phyloP scores from a whole-genome alignment of 2,113 vertebrate species.

The Dryoscopus gambensis region DNA sequence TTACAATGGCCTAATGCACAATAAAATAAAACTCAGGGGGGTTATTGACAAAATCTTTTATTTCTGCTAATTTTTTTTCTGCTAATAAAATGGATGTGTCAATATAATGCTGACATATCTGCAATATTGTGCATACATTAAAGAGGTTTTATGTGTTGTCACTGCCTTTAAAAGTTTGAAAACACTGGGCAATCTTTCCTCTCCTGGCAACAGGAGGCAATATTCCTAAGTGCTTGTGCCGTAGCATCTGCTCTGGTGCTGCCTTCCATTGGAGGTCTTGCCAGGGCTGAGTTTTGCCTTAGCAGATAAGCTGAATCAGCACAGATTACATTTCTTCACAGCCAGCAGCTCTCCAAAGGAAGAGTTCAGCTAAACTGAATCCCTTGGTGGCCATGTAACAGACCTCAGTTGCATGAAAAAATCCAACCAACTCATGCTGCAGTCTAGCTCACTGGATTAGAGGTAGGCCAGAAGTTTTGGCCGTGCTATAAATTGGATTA shows the following conservation, averaged over 20 bases:
- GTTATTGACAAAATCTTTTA: neutral
- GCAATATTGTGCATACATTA: conserved; percentile 3
- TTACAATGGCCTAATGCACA: neutral
- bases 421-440: neutral
- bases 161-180: neutral
- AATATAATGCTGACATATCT: neutral
- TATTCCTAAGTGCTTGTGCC: conserved; percentile 36
- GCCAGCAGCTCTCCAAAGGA: neutral
- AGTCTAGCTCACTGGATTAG: neutral
- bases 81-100: neutral
- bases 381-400: accelerated
- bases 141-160: neutral
- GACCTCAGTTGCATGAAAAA: neutral
- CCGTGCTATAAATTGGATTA: neutral
- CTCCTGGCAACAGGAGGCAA: conserved; percentile 18
- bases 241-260: neutral
- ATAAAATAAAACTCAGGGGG: neutral
- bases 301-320: conserved; percentile 6
- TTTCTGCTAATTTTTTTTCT: conserved; percentile 1
- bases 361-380: neutral
- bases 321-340: neutral
- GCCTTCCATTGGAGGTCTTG: neutral
- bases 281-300: neutral
- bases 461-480: neutral
- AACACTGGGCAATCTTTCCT: neutral